These are phyloP conservation scores for Sebastes kiyomatsui DNA, from an alignment of 2,797 vertebrate genomes.

Conservation along the genomic window DNA sequence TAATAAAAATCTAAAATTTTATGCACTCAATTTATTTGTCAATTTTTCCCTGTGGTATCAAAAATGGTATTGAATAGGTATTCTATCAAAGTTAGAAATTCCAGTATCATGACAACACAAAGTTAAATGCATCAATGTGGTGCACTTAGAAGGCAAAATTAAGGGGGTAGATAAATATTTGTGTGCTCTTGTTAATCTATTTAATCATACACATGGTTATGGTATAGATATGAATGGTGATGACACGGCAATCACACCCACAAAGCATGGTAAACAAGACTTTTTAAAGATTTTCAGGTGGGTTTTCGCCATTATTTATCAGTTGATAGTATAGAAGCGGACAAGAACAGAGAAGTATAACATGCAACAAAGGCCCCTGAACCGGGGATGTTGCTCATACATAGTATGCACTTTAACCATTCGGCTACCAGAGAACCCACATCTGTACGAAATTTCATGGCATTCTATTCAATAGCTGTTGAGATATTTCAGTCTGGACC, in stretches of 20 bases:
- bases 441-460: neutral
- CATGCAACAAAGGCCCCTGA: neutral
- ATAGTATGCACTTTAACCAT: neutral
- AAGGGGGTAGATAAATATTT: fast-evolving
- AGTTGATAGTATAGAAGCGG: neutral
- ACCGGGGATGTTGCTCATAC: neutral
- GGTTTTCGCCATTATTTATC: neutral
- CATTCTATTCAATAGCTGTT: neutral
- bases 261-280: neutral
- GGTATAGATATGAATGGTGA: too few relatives aligned
- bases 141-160: neutral
- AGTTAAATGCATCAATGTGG: neutral
- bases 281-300: neutral
- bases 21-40: too few relatives aligned
- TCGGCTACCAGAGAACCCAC: neutral
- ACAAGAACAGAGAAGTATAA: neutral
- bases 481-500: neutral
- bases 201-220: too few relatives aligned
- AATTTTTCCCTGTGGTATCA: too few relatives aligned
- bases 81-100: too few relatives aligned
- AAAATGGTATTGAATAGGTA: too few relatives aligned
- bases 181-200: too few relatives aligned
- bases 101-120: neutral
- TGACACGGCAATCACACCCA: too few relatives aligned
- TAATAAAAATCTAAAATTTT: too few relatives aligned